Evolutionary conservation across 1,140 invertebrate genomes (phyloP), one percentile per base, ranked within the genome.

Genomic region (Bombus sibiricus): DNA sequence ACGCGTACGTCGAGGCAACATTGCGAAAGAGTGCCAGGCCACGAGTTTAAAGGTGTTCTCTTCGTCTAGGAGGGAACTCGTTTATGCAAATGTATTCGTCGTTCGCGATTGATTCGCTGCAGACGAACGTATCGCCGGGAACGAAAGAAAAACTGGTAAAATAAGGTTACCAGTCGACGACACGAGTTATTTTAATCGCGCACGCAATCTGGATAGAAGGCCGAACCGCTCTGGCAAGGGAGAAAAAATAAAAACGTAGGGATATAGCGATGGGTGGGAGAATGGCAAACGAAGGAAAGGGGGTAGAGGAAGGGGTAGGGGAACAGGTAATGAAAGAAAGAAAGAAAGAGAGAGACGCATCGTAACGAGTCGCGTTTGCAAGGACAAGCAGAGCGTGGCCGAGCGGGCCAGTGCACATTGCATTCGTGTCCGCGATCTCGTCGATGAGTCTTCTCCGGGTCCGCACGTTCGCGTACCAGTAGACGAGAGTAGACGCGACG

Each of bases 311-410:
- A 69, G 78, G 32, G 22, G 66, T 34, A 68, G 18, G 0, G 8
- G 32, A 66, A 66, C n/a, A 66, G 18, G 66, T 34, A 22, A 22
- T 9, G 66, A 32, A 34, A 22, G 32, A 68, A 22, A 34, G 64
- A 32, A 32, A 8, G 12, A 22, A 6, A 3, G 2, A n/a, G 59
- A 32, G 64, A 53, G 37, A 53, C 87, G 89, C 87, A 88, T 93
- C 89, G 91, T 91, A 93, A 94, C 92, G 93, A 94, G 91, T 93
- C 91, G 92, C 92, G 93, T 93, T 93, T 88, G 92, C 91, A 88
- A 91, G 89, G 90, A 88, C 92, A 94, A 94, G 93, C 94, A 94
- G 94, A 94, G 93, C 94, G 92, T 94, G 91, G 90, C 93, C 86
- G 89, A 92, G 92, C 93, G 90, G 93, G 93, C 93, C 93, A 94